Conservation (phyloP, 2,888 invertebrate species). For the Melinaea marsaeus region DNA sequence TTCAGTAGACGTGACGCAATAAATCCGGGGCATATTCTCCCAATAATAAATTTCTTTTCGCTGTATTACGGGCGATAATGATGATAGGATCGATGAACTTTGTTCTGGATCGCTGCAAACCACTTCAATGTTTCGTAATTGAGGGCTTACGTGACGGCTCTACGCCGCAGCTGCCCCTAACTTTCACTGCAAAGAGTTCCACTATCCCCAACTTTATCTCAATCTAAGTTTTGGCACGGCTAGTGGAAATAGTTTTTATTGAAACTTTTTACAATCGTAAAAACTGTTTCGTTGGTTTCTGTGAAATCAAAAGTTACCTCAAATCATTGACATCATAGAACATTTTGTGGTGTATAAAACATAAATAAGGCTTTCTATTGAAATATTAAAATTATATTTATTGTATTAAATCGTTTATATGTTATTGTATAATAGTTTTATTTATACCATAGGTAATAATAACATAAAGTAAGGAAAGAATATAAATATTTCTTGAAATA, state of each 20-base stretch:
- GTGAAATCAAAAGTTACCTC: slow-evolving; percentile 11
- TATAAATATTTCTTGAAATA: too few species aligned
- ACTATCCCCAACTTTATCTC: slow-evolving; percentile 69
- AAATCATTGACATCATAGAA: too few species aligned
- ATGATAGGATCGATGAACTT: slow-evolving; percentile 69
- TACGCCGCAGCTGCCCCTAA: slow-evolving; percentile 65
- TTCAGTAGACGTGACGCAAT: slow-evolving; percentile 18
- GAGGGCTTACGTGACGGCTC: slow-evolving; percentile 75
- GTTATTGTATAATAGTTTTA: too few species aligned
- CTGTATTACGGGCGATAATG: slow-evolving; percentile 55
- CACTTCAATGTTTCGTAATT: slow-evolving; percentile 74
- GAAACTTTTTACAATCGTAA: slow-evolving; percentile 28
- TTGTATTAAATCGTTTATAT: too few species aligned
- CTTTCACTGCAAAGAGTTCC: slow-evolving; percentile 62
- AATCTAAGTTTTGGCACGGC: slow-evolving; percentile 65
- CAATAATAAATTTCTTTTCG: slow-evolving; percentile 37
- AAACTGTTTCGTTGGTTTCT: slow-evolving; percentile 13
- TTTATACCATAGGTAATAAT: too few species aligned
- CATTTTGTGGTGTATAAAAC: too few species aligned
- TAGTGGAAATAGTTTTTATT: slow-evolving; percentile 51
- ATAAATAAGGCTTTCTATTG: too few species aligned
- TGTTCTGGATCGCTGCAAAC: slow-evolving; percentile 62
- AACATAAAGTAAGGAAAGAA: too few species aligned
- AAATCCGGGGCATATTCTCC: slow-evolving; percentile 17
- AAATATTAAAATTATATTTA: too few species aligned